These are phyloP conservation scores for Andrena flavipes DNA, from an alignment of 2,888 invertebrate species.

Conservation along the genomic window DNA sequence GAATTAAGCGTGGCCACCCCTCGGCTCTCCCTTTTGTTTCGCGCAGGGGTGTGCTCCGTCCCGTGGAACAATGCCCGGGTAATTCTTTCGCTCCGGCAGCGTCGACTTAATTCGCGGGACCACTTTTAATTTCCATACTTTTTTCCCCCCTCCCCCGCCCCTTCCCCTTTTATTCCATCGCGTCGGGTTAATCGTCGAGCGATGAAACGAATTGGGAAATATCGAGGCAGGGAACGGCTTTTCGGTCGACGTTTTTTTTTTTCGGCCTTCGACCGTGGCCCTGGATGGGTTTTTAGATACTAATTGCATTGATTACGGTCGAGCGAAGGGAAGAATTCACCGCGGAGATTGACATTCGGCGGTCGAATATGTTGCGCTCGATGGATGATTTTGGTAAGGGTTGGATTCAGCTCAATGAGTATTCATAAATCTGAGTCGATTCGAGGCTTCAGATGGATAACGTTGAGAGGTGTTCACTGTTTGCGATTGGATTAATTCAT, in stretches of 20 bases:
- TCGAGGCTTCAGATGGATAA: no score
- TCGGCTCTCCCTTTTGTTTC: slow-evolving; percentile 63
- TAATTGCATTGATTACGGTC: slow-evolving; percentile 10
- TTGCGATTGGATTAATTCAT: no score
- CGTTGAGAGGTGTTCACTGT: no score
- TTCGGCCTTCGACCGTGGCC: not conserved
- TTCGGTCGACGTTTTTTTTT: slow-evolving; percentile 12
- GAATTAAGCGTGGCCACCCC: slow-evolving; percentile 61
- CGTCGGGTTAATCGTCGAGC: slow-evolving; percentile 39
- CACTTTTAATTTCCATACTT: slow-evolving; percentile 51
- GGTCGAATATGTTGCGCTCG: no score
- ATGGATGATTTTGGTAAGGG: no score
- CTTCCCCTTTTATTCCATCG: slow-evolving; percentile 9
- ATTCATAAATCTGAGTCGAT: no score
- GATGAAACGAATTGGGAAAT: slow-evolving; percentile 43
- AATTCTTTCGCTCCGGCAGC: slow-evolving; percentile 62
- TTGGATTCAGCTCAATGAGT: no score
- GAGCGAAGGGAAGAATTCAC: not conserved
- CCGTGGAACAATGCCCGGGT: slow-evolving; percentile 64
- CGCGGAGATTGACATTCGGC: not conserved
- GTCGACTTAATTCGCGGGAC: slow-evolving; percentile 64
- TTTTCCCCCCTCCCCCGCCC: not conserved
- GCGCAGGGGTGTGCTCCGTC: slow-evolving; percentile 45
- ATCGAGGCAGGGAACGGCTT: slow-evolving; percentile 6
- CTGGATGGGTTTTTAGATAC: slow-evolving; percentile 9